phyloP scores from a whole-genome alignment of 2,113 vertebrate species.

The Podocnemis expansa region DNA sequence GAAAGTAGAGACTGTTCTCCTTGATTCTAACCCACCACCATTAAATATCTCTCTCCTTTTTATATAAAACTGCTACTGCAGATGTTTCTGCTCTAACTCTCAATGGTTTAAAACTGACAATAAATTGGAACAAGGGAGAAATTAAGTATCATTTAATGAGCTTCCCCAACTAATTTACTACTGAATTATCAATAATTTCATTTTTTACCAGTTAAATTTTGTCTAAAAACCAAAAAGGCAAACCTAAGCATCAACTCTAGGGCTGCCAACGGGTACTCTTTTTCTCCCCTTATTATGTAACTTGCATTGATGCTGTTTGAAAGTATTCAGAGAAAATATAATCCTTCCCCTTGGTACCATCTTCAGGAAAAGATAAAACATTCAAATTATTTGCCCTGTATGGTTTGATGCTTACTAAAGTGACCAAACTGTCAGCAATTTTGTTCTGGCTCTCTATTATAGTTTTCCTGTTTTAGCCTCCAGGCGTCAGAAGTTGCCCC shows the following conservation, averaged over 20 bases:
- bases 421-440: fast-evolving
- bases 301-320: not conserved
- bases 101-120: not conserved
- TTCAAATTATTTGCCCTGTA: fast-evolving
- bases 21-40: not conserved
- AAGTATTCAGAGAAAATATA: too few species aligned
- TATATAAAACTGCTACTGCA: not conserved
- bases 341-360: not conserved
- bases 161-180: not conserved
- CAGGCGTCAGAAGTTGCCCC: not conserved
- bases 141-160: not conserved
- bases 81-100: not conserved
- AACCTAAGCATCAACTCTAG: not conserved
- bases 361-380: not conserved
- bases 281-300: not conserved
- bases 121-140: not conserved
- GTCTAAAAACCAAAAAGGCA: not conserved
- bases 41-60: not conserved
- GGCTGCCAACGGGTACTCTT: not conserved
- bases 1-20: too few species aligned
- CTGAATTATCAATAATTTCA: not conserved
- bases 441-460: fast-evolving
- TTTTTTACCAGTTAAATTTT: not conserved
- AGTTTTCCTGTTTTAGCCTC: not conserved
- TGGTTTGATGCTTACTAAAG: not conserved